Evolutionary conservation across 2,888 invertebrate species (phyloP), one percentile per base, ranked within the genome.

Genomic region (Clitarchus hookeri): DNA sequence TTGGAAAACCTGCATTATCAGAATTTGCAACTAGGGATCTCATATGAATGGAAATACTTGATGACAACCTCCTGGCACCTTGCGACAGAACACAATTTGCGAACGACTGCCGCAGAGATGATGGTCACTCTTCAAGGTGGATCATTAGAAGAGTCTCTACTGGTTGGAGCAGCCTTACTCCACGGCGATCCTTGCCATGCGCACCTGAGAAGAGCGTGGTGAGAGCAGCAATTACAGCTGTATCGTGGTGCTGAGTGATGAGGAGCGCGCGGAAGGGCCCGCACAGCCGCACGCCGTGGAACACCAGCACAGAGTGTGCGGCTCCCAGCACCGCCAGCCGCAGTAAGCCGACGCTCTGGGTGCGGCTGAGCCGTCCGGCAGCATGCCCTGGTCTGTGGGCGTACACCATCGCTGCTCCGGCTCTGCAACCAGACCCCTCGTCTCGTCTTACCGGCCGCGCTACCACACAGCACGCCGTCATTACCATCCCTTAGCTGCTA

Each of bases 211-310:
- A 91, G n/a, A 93, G 88, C n/a, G 92, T 91, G 87, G 91, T 90
- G 27, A 92, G 90, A 26, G 91, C 92, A 19, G 92, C 91, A 80
- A 93, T 89, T 6, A 93, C 89, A 0, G 93, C 91, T 48, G 92
- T 87, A 85, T 92, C 91, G 89, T 91, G 92, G 88, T 93, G 92
- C 88, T 93, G 93, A 89, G 91, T 93, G 83, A 93, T 89, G 44
- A 93, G 89, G 78, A 93, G 90, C 3, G 92, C 90, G 90, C 92
- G 90, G 19, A 93, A 89, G 6, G 93, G 93, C 13, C 93, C 93
- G 90, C 93, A 93, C 16, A 92, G 90, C 0, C 92, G 92, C n/a
- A 93, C 90, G 2, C 93, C 93, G 90, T 93, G 93, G 87, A 93
- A 90, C 93, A 93, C 93, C 19, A 93, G 88, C 26, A 92, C 89